These are phyloP conservation scores for Celastrina argiolus DNA, from an alignment of 2,888 invertebrate genomes.

Conservation along the genomic window DNA sequence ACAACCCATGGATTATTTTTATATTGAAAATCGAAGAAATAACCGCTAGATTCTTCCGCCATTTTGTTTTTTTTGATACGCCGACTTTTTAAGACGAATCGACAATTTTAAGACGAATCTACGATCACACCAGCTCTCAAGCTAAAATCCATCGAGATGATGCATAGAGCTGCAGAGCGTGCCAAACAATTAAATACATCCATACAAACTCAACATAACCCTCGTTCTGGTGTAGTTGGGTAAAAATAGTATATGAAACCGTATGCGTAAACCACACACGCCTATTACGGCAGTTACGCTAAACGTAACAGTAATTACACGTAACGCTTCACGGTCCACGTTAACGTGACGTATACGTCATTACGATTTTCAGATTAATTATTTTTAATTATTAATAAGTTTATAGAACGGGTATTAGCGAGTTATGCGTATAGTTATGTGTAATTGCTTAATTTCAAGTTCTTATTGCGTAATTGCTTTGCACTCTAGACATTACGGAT, in stretches of 20 bases:
- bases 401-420: slow-evolving; percentile 3
- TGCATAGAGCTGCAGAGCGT: too few species aligned
- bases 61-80: too few species aligned
- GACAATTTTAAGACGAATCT: too few species aligned
- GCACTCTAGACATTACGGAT: neutral
- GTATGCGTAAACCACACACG: neutral
- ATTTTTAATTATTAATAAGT: slow-evolving; percentile 1
- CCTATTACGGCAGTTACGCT: slow-evolving; percentile 9
- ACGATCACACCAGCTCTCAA: too few species aligned
- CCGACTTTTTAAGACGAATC: too few species aligned
- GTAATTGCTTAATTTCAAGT: slow-evolving; percentile 8
- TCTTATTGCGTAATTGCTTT: neutral
- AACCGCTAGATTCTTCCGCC: too few species aligned
- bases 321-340: slow-evolving; percentile 15
- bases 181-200: too few species aligned
- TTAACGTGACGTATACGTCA: slow-evolving; percentile 9
- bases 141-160: too few species aligned
- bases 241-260: neutral
- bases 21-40: too few species aligned
- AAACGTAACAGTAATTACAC: slow-evolving; percentile 14
- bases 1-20: too few species aligned
- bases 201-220: too few species aligned
- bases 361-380: slow-evolving; percentile 17
- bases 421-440: neutral
- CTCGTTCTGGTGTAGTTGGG: too few species aligned